These are phyloP conservation scores for Cyprinodon variegatus DNA, from an alignment of 2,113 vertebrate species.

Conservation along the genomic window DNA sequence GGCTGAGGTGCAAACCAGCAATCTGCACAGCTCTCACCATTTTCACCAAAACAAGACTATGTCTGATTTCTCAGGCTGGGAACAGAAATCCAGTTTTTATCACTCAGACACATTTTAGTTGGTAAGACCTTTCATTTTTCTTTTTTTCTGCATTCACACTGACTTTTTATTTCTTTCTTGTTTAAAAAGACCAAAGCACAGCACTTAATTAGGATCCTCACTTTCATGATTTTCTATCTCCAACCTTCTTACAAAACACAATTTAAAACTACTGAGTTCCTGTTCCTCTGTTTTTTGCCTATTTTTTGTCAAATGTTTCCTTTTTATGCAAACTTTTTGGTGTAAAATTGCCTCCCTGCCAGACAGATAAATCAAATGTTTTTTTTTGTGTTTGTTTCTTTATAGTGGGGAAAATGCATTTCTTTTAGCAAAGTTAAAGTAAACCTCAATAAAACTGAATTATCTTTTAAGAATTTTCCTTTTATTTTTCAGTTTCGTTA, in stretches of 20 bases:
- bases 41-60: not conserved
- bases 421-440: no score
- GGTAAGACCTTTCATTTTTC: not conserved
- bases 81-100: not conserved
- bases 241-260: not conserved
- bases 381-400: no score
- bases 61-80: not conserved
- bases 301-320: not conserved
- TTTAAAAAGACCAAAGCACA: not conserved
- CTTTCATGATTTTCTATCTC: not conserved
- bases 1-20: not conserved
- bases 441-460: not conserved
- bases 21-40: not conserved
- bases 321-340: not conserved
- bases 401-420: no score
- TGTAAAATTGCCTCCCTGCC: no score
- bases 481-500: not conserved
- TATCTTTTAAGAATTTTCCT: not conserved
- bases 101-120: not conserved
- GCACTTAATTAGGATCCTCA: not conserved
- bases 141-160: not conserved
- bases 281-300: not conserved
- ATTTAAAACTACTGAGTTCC: not conserved
- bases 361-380: no score
- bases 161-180: not conserved